These are phyloP conservation scores for Camponotus floridanus DNA, from an alignment of 1,140 invertebrate species.

Conservation along the genomic window DNA sequence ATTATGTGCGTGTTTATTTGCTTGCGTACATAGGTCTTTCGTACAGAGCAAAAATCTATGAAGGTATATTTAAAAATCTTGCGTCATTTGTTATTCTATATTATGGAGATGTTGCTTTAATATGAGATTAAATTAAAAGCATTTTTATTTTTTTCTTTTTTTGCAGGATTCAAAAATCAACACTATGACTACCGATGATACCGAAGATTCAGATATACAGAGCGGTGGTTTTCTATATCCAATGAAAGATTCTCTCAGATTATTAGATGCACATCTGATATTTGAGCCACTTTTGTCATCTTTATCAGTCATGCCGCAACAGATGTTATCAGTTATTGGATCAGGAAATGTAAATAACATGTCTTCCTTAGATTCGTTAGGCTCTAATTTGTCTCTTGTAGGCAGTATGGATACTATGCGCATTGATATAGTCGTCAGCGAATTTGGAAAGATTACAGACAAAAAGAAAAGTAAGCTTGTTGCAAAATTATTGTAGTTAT, in stretches of 20 bases:
- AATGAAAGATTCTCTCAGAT: conserved; percentile 93
- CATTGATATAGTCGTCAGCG: conserved; percentile 97
- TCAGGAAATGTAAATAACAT: conserved; percentile 86
- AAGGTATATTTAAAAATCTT: conserved; percentile 78
- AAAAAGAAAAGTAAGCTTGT: conserved; percentile 84
- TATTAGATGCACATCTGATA: conserved; percentile 96
- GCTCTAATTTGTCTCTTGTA: conserved; percentile 95
- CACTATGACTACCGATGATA: conserved; percentile 87
- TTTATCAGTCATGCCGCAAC: conserved; percentile 94
- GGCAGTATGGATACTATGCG: conserved; percentile 94
- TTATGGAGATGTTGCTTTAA: neutral
- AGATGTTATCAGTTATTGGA: conserved; percentile 89
- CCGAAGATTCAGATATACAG: conserved; percentile 85
- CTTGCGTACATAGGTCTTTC: conserved; percentile 82
- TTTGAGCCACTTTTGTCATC: conserved; percentile 95
- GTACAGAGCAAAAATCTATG: conserved; percentile 82
- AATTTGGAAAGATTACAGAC: conserved; percentile 88
- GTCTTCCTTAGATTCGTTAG: conserved; percentile 94
- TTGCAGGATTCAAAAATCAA: conserved; percentile 87
- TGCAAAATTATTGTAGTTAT: neutral
- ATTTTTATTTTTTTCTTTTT: conserved; percentile 9
- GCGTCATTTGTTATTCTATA: neutral
- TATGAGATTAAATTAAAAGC: neutral
- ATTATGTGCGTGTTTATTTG: conserved; percentile 6
- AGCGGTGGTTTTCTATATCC: conserved; percentile 89